These are phyloP conservation scores for Macrosiphum euphorbiae DNA, from an alignment of 2,888 invertebrate species.

Conservation along the genomic window DNA sequence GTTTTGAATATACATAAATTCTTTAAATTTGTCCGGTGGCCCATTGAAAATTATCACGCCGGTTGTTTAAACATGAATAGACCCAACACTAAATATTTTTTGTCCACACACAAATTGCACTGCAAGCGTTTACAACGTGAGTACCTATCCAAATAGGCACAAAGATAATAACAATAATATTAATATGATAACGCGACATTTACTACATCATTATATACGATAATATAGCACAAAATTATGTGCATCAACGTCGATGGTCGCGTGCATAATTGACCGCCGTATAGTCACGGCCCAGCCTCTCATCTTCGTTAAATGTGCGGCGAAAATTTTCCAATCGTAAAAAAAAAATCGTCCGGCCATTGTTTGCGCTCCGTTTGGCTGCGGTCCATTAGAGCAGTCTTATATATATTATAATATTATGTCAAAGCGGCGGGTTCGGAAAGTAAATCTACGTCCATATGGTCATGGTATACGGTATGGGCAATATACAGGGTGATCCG, in stretches of 20 bases:
- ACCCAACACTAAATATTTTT: background rate
- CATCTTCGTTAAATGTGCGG: background rate
- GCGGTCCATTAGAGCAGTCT: slow-evolving; percentile 35
- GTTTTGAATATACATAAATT: no score
- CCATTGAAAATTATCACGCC: no score
- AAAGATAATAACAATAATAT: background rate
- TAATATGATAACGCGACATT: background rate
- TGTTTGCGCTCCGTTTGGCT: slow-evolving; percentile 51
- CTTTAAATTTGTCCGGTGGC: no score
- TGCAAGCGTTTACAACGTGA: background rate
- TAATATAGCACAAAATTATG: slow-evolving; percentile 15
- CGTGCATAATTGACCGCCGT: slow-evolving; percentile 32
- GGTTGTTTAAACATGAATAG: no score
- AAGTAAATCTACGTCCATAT: background rate
- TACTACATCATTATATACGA: background rate
- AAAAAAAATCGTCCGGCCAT: slow-evolving; percentile 39
- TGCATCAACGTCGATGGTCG: background rate
- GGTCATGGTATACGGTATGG: background rate
- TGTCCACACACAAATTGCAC: background rate
- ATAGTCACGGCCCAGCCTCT: background rate
- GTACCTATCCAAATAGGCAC: background rate
- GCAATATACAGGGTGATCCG: background rate
- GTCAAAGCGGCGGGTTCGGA: background rate
- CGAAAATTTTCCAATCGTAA: slow-evolving; percentile 37
- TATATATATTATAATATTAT: background rate